Evolutionary conservation across 2,888 invertebrate species (phyloP).

Genomic region (Acrobeloides nanus): DNA sequence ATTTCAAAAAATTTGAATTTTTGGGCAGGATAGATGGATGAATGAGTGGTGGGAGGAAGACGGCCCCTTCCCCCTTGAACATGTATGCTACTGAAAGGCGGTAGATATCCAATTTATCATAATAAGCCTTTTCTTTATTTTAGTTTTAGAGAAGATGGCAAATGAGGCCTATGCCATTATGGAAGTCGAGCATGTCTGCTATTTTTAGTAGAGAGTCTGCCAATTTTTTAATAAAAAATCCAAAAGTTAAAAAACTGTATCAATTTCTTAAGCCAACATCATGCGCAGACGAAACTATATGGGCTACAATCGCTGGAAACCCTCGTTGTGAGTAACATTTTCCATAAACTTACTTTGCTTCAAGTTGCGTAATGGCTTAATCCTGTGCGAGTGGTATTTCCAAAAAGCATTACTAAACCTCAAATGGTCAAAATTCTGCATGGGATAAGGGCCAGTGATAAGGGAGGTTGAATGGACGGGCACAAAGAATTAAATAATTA

Average conservation of each 20-base stretch:
- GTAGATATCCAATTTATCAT: background rate
- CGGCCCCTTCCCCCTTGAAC: too few species aligned
- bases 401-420: too few species aligned
- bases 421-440: too few species aligned
- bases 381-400: background rate
- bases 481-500: too few species aligned
- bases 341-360: background rate
- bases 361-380: slow-evolving; percentile 3
- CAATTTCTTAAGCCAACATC: slow-evolving; percentile 10
- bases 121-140: background rate
- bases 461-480: too few species aligned
- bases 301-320: slow-evolving; percentile 27
- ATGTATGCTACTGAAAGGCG: background rate
- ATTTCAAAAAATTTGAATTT: too few species aligned
- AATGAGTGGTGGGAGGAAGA: too few species aligned
- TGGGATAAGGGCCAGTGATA: too few species aligned
- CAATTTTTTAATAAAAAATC: slow-evolving; percentile 6
- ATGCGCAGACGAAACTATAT: slow-evolving; percentile 20
- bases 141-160: background rate
- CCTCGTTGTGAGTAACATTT: slow-evolving; percentile 16
- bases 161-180: slow-evolving; percentile 3
- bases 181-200: slow-evolving; percentile 18
- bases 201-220: slow-evolving; percentile 19
- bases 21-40: too few species aligned
- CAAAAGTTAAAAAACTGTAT: background rate